These are phyloP conservation scores for Glareola pratincola DNA, from an alignment of 2,113 vertebrate genomes.

Conservation along the genomic window DNA sequence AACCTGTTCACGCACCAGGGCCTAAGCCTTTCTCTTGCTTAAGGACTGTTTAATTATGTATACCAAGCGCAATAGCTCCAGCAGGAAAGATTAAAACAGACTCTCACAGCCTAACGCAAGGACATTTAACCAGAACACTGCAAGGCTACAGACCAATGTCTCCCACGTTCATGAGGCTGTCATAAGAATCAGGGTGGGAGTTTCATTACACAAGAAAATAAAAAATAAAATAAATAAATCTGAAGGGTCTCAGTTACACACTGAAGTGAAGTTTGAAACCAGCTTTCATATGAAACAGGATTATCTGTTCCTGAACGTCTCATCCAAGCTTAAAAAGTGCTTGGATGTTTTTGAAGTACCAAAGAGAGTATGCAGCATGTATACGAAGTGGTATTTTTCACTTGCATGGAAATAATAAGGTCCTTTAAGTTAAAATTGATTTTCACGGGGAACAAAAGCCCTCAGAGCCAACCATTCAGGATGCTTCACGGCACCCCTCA, in stretches of 20 bases:
- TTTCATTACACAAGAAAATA: background rate
- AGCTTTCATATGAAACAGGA: background rate
- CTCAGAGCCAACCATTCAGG: background rate
- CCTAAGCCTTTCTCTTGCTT: background rate
- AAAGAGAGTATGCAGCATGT: background rate
- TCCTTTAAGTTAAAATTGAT: background rate
- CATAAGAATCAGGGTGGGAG: background rate
- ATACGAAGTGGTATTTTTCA: background rate
- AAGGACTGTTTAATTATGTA: slow-evolving; percentile 58
- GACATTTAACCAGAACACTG: background rate
- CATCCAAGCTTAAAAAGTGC: background rate
- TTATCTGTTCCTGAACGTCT: background rate
- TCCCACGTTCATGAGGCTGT: background rate
- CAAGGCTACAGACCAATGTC: background rate
- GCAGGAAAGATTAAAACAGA: slow-evolving; percentile 20
- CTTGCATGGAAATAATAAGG: background rate
- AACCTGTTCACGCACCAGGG: background rate
- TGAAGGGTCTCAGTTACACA: background rate
- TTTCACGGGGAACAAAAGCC: background rate
- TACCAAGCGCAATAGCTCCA: slow-evolving; percentile 25
- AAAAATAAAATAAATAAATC: background rate
- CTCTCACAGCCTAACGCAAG: background rate
- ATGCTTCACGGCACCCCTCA: background rate
- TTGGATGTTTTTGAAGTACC: background rate
- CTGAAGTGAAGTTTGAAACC: background rate